phyloP scores from a whole-genome alignment of 2,797 vertebrate genomes.

The Loris lydekkerianus region DNA sequence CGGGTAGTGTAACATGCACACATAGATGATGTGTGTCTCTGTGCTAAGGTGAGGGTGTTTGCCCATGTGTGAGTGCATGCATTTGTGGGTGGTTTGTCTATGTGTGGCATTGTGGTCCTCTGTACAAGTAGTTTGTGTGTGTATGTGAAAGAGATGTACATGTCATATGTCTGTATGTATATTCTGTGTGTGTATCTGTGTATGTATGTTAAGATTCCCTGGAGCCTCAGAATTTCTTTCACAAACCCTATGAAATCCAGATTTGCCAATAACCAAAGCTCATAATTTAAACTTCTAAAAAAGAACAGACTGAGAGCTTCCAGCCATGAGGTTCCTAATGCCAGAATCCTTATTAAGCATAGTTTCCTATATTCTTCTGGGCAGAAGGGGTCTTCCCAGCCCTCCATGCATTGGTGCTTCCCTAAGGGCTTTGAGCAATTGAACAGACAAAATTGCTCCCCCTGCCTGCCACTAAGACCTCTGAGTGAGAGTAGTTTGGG shows the following conservation, averaged over 20 bases:
- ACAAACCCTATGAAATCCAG: not conserved
- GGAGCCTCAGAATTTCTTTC: slow-evolving; percentile 14
- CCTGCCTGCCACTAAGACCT: not conserved
- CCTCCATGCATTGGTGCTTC: not conserved
- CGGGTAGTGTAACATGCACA: not conserved
- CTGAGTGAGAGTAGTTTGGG: not conserved
- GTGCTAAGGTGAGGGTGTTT: not conserved
- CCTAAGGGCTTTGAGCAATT: not conserved
- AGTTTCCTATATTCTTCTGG: slow-evolving; percentile 1
- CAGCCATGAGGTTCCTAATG: not conserved
- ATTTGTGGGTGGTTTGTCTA: not conserved
- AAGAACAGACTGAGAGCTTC: not conserved
- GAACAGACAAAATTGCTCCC: not conserved
- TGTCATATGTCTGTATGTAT: not conserved
- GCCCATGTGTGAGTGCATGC: not conserved
- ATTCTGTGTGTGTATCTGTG: not conserved
- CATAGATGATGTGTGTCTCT: not conserved
- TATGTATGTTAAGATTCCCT: not conserved
- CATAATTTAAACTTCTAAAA: not conserved
- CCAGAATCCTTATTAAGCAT: not conserved
- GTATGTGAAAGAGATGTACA: not conserved
- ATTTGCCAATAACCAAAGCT: not conserved
- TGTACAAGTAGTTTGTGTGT: not conserved
- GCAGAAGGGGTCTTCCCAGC: not conserved
- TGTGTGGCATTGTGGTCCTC: not conserved